These are phyloP conservation scores for Crax fasciolata DNA, from an alignment of 2,797 vertebrate species.

Conservation along the genomic window DNA sequence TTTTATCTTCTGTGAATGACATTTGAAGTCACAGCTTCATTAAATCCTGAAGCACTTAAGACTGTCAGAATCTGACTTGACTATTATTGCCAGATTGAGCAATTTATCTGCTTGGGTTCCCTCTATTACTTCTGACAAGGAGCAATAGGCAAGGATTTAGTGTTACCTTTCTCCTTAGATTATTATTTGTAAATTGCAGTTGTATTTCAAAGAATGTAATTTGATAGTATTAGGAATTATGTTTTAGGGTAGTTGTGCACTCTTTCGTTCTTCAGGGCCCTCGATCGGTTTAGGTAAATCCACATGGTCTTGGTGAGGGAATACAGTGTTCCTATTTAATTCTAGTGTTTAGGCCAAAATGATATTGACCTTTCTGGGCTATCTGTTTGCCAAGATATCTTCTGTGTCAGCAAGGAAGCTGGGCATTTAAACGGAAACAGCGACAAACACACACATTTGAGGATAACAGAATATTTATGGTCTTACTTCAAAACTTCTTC, in stretches of 20 bases:
- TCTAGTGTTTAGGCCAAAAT: neutral
- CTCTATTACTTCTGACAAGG: slow-evolving; percentile 13
- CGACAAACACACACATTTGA: neutral
- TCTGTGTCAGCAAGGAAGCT: neutral
- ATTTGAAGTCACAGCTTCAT: slow-evolving; percentile 39
- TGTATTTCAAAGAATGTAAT: neutral
- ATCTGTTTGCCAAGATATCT: neutral
- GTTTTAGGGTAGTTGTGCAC: neutral
- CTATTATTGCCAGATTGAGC: neutral
- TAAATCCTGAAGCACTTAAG: slow-evolving; percentile 9
- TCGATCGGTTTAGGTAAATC: neutral
- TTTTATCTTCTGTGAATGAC: slow-evolving; percentile 26
- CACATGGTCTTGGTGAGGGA: neutral
- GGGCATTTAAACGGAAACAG: neutral
- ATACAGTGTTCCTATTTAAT: neutral
- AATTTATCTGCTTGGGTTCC: neutral
- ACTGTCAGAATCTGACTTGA: neutral
- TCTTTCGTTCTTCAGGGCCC: neutral
- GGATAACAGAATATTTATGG: neutral
- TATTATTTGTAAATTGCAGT: neutral
- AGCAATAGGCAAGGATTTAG: neutral
- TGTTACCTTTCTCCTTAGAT: neutral
- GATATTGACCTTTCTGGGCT: neutral
- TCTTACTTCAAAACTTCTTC: neutral
- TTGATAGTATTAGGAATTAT: neutral